These are phyloP conservation scores for Drosophila prostipennis DNA, from an alignment of 2,888 invertebrate species.

Conservation along the genomic window DNA sequence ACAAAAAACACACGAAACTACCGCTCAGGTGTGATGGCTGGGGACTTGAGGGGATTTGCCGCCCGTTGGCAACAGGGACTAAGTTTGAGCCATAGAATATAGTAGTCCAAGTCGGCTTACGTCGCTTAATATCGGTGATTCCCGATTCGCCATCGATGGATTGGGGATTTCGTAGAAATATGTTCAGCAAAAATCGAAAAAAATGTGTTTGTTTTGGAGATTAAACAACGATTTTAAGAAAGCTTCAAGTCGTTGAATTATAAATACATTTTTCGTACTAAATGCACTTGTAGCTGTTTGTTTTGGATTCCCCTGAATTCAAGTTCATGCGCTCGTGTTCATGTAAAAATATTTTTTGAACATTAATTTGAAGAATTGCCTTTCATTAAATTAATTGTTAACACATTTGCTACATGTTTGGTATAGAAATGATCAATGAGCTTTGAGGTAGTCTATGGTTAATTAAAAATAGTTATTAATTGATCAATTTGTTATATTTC, in stretches of 20 bases:
- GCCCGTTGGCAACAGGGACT: conserved; percentile 29
- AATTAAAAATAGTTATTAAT: neutral
- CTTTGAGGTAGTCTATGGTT: neutral
- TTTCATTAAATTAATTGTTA: neutral
- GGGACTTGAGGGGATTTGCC: conserved; percentile 1
- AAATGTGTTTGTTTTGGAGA: conserved; percentile 5
- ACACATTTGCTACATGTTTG: neutral
- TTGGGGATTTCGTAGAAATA: conserved; percentile 21
- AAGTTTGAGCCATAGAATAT: conserved; percentile 20
- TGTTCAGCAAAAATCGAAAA: conserved; percentile 11
- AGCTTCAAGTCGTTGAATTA: conserved; percentile 5
- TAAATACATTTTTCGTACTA: conserved; percentile 10
- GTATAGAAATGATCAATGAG: neutral
- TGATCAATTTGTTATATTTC: no score
- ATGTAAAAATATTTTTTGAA: neutral
- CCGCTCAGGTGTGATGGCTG: conserved; percentile 24
- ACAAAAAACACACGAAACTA: conserved; percentile 56
- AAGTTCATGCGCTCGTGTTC: neutral
- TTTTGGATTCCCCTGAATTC: neutral
- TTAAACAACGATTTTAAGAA: conserved; percentile 13
- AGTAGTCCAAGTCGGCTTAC: conserved; percentile 5
- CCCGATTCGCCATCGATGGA: conserved; percentile 12
- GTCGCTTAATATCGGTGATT: conserved; percentile 20
- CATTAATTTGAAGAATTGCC: neutral
- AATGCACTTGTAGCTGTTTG: conserved; percentile 1